These are phyloP conservation scores for Epinephelus moara DNA, from an alignment of 2,113 vertebrate species.

Conservation along the genomic window DNA sequence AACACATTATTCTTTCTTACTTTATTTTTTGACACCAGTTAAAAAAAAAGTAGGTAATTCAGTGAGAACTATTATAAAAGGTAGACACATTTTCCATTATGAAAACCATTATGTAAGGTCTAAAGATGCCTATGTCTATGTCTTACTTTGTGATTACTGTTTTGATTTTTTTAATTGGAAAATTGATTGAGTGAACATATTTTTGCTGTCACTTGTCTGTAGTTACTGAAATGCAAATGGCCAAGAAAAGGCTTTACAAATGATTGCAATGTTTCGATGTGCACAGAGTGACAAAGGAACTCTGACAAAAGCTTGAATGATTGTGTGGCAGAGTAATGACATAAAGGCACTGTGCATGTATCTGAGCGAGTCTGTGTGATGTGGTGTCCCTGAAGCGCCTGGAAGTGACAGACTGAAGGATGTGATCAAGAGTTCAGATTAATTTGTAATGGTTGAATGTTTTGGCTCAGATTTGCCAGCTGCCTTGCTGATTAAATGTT, in stretches of 20 bases:
- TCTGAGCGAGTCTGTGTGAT: background rate
- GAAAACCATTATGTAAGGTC: too few species aligned
- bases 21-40: too few species aligned
- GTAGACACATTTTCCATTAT: background rate
- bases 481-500: constrained; percentile 64
- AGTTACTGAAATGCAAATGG: background rate
- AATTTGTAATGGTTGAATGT: background rate
- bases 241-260: background rate
- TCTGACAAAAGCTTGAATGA: background rate
- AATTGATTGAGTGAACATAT: background rate
- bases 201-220: background rate
- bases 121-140: background rate
- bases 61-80: background rate
- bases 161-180: background rate
- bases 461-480: constrained; percentile 13
- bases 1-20: background rate
- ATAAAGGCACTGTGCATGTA: background rate
- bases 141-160: background rate
- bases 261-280: background rate
- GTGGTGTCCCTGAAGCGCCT: background rate
- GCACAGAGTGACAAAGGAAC: background rate
- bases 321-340: background rate
- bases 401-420: background rate
- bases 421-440: background rate
- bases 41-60: background rate